Evolutionary conservation across 2,113 vertebrate genomes (phyloP).

Genomic region (Sula dactylatra): DNA sequence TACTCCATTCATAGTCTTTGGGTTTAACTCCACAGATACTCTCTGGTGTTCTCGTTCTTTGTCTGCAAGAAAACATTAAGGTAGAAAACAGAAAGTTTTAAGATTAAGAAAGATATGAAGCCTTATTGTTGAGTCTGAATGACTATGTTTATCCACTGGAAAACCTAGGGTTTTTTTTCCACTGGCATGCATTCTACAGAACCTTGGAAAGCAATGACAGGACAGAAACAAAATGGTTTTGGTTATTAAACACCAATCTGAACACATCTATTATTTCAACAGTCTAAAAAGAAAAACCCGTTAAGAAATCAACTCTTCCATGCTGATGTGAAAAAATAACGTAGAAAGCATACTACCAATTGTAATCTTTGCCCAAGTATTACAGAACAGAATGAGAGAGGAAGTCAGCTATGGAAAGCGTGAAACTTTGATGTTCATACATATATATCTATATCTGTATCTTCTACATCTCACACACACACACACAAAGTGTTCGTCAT

Average conservation of each 20-base stretch:
- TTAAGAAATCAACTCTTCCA: background rate
- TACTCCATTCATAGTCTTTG: constrained; percentile 62
- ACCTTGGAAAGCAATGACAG: background rate
- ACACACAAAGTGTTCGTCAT: background rate
- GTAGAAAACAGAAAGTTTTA: background rate
- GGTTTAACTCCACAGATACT: constrained; percentile 59
- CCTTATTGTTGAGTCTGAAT: background rate
- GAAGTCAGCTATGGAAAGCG: background rate
- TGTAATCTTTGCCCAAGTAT: background rate
- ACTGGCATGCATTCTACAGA: background rate
- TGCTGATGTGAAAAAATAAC: background rate
- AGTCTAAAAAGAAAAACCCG: background rate
- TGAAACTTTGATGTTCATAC: background rate
- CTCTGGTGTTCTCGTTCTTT: constrained; percentile 68
- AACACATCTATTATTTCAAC: background rate
- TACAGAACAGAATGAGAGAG: background rate
- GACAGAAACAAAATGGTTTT: background rate
- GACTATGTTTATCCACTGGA: background rate
- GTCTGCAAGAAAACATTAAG: constrained; percentile 68
- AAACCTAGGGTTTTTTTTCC: background rate
- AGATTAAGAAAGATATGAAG: background rate
- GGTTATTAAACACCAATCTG: background rate
- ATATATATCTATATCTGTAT: too few relatives aligned
- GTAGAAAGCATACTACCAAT: background rate
- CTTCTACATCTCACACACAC: background rate